Evolutionary conservation across 1,140 invertebrate species (phyloP), one percentile per base, ranked within the genome.

Genomic region (Patella vulgata): DNA sequence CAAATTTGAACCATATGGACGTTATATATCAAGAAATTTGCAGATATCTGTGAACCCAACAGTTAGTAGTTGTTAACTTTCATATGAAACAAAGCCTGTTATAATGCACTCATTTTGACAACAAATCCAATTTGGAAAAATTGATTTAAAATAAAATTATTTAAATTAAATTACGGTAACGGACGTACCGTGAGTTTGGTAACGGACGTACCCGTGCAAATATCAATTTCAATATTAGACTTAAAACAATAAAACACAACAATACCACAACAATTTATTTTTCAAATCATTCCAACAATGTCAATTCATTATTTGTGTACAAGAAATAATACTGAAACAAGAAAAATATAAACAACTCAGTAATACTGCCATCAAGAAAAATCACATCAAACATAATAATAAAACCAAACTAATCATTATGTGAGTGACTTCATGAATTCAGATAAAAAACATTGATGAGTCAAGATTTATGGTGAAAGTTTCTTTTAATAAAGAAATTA

Each of bases 261-360:
- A 36, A 8, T 8, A 36, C 33, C 5, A 36, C 33, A 36, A 36
- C 33, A 36, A 36, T 36, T 8, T 8, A 14, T 8, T 8, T 36
- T 36, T 46, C 5, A 46, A n/a, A 46, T 19, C n/a, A n/a, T 9
- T 6, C 6, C n/a, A 46, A 46, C 43, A 19, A 46, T 46, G 8
- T 9, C 43, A 46, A 46, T 19, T 46, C n/a, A 46, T 46, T 46
- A n/a, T n/a, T n/a, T n/a, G n/a, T n/a, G n/a, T n/a, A 25, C 8
- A 46, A 46, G 8, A 19, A 46, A 6, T 19, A 46, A 6, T 9
- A 46, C 17, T 9, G 43, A n/a, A 25, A 46, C n/a, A 46, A n/a
- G 43, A 46, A n/a, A 46, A n/a, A n/a, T n/a, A n/a, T n/a, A n/a
- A n/a, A n/a, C n/a, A n/a, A n/a, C n/a, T n/a, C n/a, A n/a, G n/a